A percentile compares a stretch with the other conserved stretches of the same genome.
These are phyloP conservation scores for Kradibia gibbosae DNA, from an alignment of 1,140 invertebrate genomes.

Conservation along the genomic window DNA sequence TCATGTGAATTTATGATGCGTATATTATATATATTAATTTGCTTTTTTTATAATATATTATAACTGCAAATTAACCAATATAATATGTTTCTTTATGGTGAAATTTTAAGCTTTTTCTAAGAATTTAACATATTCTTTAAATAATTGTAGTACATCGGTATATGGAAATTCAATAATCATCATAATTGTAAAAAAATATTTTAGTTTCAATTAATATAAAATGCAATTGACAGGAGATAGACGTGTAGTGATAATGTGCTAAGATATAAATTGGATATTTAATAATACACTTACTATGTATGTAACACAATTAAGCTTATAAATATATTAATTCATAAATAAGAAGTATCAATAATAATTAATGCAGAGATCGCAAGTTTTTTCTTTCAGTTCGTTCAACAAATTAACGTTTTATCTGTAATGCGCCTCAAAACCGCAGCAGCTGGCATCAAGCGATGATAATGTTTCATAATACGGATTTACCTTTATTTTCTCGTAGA, in stretches of 20 bases:
- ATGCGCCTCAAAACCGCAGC: too few relatives aligned
- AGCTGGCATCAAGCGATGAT: too few relatives aligned
- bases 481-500: constrained; percentile 82
- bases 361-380: too few relatives aligned
- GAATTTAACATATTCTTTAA: not conserved
- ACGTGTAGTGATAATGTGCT: not conserved
- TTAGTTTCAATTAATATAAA: constrained; percentile 3
- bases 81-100: not conserved
- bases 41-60: not conserved
- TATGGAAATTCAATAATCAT: not conserved
- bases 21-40: constrained; percentile 9
- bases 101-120: not conserved
- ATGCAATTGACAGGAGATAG: not conserved
- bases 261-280: too few relatives aligned
- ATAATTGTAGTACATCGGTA: not conserved
- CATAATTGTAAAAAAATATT: constrained; percentile 1
- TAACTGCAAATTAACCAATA: not conserved
- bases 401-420: too few relatives aligned
- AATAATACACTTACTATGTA: too few relatives aligned
- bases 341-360: not conserved
- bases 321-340: not conserved
- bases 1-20: not conserved
- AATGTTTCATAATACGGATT: not conserved
- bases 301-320: too few relatives aligned
- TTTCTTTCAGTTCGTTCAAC: too few relatives aligned